Conservation (phyloP, 2,113 vertebrate genomes). For the Ifrita kowaldi region DNA sequence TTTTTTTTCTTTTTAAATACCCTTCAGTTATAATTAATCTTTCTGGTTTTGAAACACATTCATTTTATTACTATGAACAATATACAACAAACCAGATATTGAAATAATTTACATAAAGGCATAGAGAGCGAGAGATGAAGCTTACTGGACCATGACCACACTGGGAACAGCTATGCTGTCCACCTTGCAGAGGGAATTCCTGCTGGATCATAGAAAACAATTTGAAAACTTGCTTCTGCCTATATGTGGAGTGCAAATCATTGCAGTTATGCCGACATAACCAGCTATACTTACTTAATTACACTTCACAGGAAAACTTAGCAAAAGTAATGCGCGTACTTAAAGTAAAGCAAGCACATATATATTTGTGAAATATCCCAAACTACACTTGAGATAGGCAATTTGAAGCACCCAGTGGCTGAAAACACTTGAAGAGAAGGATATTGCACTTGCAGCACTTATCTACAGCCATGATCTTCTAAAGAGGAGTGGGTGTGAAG, state of each 20-base stretch:
- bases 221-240: neutral
- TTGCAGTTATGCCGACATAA: neutral
- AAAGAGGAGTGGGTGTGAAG: constrained; percentile 65
- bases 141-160: neutral
- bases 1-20: neutral
- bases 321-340: neutral
- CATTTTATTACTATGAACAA: neutral
- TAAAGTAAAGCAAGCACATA: neutral
- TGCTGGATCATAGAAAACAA: neutral
- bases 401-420: constrained; percentile 56
- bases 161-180: neutral
- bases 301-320: neutral
- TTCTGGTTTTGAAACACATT: neutral
- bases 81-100: neutral
- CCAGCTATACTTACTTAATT: neutral
- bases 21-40: neutral
- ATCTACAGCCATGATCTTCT: constrained; percentile 44
- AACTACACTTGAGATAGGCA: neutral
- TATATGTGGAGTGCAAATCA: neutral
- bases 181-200: neutral
- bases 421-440: constrained; percentile 56
- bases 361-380: neutral
- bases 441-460: constrained; percentile 67
- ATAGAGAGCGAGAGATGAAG: neutral
- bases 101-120: neutral